Conservation (phyloP, 1,140 invertebrate species). For the Drosophila malerkotliana region DNA sequence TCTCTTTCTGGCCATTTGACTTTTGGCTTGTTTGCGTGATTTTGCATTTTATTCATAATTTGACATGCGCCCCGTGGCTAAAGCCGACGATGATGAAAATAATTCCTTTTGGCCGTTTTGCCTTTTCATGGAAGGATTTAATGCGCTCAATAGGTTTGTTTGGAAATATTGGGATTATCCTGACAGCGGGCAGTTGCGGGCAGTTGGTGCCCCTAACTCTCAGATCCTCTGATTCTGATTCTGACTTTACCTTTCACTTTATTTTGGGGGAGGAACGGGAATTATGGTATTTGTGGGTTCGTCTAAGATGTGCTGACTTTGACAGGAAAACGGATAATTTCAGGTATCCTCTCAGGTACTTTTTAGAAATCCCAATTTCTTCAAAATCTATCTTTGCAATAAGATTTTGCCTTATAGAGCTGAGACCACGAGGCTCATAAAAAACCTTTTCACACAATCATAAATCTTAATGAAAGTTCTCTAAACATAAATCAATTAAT, state of each 20-base stretch:
- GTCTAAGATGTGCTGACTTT: constrained; percentile 16
- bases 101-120: constrained; percentile 50
- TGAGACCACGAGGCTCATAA: constrained; percentile 25
- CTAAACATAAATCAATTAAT: constrained; percentile 67
- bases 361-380: not conserved
- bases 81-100: constrained; percentile 83
- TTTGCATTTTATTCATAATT: constrained; percentile 83
- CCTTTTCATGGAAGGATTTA: constrained; percentile 78
- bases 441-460: constrained; percentile 76
- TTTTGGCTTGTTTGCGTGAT: constrained; percentile 74
- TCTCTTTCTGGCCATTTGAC: constrained; percentile 43
- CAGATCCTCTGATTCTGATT: constrained; percentile 2
- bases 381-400: not conserved
- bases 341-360: not conserved
- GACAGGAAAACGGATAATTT: constrained; percentile 16
- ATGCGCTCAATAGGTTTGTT: constrained; percentile 79
- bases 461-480: constrained; percentile 63
- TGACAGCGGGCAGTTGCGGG: constrained; percentile 48
- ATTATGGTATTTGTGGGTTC: constrained; percentile 43
- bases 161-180: constrained; percentile 82
- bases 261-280: constrained; percentile 51
- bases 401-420: constrained; percentile 19
- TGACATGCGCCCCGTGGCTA: constrained; percentile 83
- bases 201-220: constrained; percentile 36
- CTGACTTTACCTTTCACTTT: constrained; percentile 11